Base-by-base conservation (phyloP, 1,140 invertebrate genomes). In the Chymomyza costata region DNA sequence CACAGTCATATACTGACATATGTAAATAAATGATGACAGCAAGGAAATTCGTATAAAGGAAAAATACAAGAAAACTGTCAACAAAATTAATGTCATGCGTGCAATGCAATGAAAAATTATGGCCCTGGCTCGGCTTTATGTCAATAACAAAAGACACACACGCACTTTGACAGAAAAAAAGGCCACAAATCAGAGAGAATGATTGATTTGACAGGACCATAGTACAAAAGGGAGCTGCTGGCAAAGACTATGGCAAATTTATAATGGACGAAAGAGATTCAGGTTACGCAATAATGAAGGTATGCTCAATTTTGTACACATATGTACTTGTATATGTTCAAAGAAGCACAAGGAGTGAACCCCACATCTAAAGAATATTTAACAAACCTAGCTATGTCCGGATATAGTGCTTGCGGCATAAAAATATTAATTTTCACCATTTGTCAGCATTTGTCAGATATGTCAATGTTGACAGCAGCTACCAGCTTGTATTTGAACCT, bases 11-110 rank as follows among this genome's bases (percentile, higher is more conserved):
- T 16, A 31, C 16, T 68, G 73, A 81, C 74, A 81, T 74, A 80
- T 80, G 73, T 81, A 80, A 80, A 80, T 80, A 60, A 64, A 63
- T 74, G 73, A 53, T 73, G 74, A 80, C 73, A 80, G 73, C 64
- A 60, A 54, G 53, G 61, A 59, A 78, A 73, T 51, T 48, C 41
- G 54, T 58, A 74, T 44, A 69, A 65, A 73, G 47, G 54, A 50
- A 53, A 65, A 67, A 66, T 66, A 81, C 74, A 81, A 73, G 68
- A 73, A 81, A 84, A 83, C 76, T 82, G 82, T 84, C 82, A 84
- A 82, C 80, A 80, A 83, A 80, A 83, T 83, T 80, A 83, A 84
- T 80, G 73, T 80, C 73, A 80, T 80, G 74, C 68, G 64, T 80
- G 74, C 73, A 73, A 53, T 68, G 74, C 73, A 68, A 81, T 81